Evolutionary conservation across 2,797 vertebrate genomes (phyloP).

Genomic region (Clarias fuscus): DNA sequence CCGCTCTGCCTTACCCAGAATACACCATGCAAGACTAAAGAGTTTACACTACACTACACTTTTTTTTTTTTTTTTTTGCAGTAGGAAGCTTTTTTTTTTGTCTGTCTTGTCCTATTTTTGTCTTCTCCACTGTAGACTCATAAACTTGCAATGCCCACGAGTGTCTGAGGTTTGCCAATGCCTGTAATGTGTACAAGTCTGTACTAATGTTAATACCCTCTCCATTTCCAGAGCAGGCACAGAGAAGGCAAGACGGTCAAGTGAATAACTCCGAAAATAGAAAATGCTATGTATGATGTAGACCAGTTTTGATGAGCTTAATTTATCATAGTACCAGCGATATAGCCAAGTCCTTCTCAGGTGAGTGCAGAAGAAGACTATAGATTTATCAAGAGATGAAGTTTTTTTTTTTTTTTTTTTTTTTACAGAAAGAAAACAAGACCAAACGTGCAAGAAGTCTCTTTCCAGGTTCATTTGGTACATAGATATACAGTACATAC

Average conservation of each 20-base stretch:
- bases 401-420: too few relatives aligned
- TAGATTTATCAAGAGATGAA: background rate
- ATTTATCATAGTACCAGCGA: background rate
- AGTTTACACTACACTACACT: slow-evolving; percentile 57
- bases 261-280: slow-evolving; percentile 43
- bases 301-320: slow-evolving; percentile 15
- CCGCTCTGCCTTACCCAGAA: slow-evolving; percentile 7
- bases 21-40: background rate
- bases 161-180: slow-evolving; percentile 59
- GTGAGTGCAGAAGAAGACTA: background rate
- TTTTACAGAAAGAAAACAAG: background rate
- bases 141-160: slow-evolving; percentile 52
- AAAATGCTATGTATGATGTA: slow-evolving; percentile 19
- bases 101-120: slow-evolving; percentile 37
- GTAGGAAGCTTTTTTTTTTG: slow-evolving; percentile 36
- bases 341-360: background rate
- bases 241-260: background rate
- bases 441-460: background rate
- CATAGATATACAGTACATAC: background rate
- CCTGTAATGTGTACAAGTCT: slow-evolving; percentile 51
- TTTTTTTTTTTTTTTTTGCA: slow-evolving; percentile 49
- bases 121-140: slow-evolving; percentile 54
- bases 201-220: slow-evolving; percentile 8
- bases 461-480: background rate
- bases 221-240: background rate